These are phyloP conservation scores for Ahaetulla prasina DNA, from an alignment of 2,113 vertebrate genomes.

Conservation along the genomic window DNA sequence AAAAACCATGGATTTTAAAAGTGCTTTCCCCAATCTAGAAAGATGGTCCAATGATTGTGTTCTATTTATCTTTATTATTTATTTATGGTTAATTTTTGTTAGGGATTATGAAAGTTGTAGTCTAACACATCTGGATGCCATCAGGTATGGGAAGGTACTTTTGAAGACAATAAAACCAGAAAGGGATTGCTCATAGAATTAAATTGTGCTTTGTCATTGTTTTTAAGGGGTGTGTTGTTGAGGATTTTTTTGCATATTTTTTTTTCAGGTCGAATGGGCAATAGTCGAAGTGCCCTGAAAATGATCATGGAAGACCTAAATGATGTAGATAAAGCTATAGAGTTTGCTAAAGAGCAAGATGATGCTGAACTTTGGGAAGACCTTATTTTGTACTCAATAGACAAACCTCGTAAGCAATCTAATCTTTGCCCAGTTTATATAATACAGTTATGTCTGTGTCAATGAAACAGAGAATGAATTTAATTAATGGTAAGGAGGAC, in stretches of 20 bases:
- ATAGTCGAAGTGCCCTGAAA: conserved; percentile 91
- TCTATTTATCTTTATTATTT: neutral
- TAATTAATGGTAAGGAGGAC: conserved; percentile 4
- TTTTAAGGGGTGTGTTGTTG: neutral
- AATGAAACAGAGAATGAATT: neutral
- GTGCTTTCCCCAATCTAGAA: neutral
- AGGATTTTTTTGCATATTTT: neutral
- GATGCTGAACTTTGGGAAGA: conserved; percentile 97
- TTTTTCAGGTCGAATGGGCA: conserved; percentile 90
- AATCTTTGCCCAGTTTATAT: conserved; percentile 1
- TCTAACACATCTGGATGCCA: neutral
- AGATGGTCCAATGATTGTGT: neutral
- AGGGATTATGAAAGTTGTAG: neutral
- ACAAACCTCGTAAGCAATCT: conserved; percentile 87
- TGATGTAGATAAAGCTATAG: conserved; percentile 96
- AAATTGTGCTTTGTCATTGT: neutral
- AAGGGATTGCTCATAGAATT: neutral
- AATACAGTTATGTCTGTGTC: neutral
- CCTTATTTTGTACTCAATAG: conserved; percentile 95
- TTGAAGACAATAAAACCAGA: neutral
- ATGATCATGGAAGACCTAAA: conserved; percentile 98
- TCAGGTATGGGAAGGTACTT: neutral
- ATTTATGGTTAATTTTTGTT: neutral
- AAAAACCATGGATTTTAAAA: neutral
- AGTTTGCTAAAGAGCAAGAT: conserved; percentile 98